Base-by-base conservation (phyloP, 1,140 invertebrate species). In the Venustaconcha ellipsiformis region DNA sequence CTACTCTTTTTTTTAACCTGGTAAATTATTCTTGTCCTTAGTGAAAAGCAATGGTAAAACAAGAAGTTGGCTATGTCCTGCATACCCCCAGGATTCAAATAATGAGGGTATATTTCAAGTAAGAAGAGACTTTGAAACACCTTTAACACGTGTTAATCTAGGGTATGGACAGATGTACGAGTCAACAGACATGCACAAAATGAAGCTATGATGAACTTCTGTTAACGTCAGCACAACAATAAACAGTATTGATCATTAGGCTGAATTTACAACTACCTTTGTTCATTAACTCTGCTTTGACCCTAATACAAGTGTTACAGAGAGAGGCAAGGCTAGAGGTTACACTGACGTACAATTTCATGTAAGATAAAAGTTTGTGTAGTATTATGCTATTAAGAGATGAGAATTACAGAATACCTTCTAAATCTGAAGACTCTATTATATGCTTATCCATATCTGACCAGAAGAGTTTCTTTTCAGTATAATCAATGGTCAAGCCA, bases 381-480 rank as follows among this genome's bases (percentile, higher is more conserved):
- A 23, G 8, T 62, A n/a, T 62, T n/a, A n/a, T 62, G 23, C 23
- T 62, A 14, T 62, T 0, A 62, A 18, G 11, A 23, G 8, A 62
- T 11, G 65, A 23, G 6, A 23, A 67, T 37, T 67, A 23, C 65
- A 67, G 20, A 78, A 94, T 64, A 97, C 93, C n/a, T 96, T 90
- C 81, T 94, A 89, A 74, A 75, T 86, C 82, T 11, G 93, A 94
- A 57, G 91, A 93, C 84, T 94, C 92, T 48, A 95, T 89, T 13
- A 76, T 77, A 55, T 82, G 80, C 17, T 74, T 75, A 71, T 88
- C 84, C 15, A 88, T 56, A 67, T 87, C 84, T 14, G 86, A 81
- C 94, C 96, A 99, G 87, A 97, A 99, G 1, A 99, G 88, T 55
- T 95, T 94, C 82, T 96, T 90, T 5, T 95, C 95, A 86, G 95